Evolutionary conservation across 2,797 vertebrate species (phyloP), one percentile per base, ranked within the genome.

Genomic region (Siniperca undulata): DNA sequence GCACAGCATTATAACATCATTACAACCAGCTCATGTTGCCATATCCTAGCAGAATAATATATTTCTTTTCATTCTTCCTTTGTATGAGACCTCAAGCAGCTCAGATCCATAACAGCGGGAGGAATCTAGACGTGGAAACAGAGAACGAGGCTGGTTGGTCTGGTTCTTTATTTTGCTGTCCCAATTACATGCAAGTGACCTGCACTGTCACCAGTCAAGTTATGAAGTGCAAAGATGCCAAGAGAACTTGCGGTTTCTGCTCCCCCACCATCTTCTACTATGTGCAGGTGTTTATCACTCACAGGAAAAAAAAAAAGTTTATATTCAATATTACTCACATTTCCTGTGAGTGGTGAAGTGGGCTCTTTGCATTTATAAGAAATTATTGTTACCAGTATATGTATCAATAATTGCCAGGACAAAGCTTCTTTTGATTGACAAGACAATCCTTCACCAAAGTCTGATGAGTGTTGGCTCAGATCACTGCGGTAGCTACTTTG

Each of bases 11-110:
- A 67, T 78, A 78, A 64, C 74, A 61, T 62, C 77, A 75, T 74
- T 48, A 50, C 70, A 82, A 73, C 64, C 79, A 75, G 46, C 85
- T 93, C 89, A 76, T 82, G 84, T 92, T 90, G 88, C 91, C 56
- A 65, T 77, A 78, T 67, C 59, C 61, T 8, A 48, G 53, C 52
- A 75, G 81, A 83, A 76, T 40, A 71, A 79, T 69, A 52, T 75
- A 60, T 81, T 66, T 72, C 36, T 80, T 58, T 68, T 75, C 36
- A 62, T 66, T 87, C 46, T 61, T 81, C 38, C 16, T 59, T 79
- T 38, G 34, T 7, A 1, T 84, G 60, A 77, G 62, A 89, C 80
- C 68, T 66, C 38, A 36, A 24, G 40, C 68, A 77, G 78, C 34
- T 86, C 62, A 62, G 65, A 73, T 89, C 61, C 38, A 60, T 13